Evolutionary conservation across 2,888 invertebrate genomes (phyloP).

Genomic region (Kuschelorhynchus macadamiae): DNA sequence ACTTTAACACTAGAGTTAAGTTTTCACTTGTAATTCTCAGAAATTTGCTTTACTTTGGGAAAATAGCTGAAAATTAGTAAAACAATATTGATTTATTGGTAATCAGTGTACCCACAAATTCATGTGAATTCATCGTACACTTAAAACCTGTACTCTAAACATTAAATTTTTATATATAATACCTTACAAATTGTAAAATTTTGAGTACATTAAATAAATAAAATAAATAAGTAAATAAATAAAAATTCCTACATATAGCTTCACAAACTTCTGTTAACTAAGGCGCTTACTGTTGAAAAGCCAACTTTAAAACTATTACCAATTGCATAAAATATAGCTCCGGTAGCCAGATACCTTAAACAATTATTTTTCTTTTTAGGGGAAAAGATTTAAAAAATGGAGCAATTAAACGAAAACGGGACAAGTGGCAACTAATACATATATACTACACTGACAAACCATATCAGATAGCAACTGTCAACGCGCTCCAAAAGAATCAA

Average conservation of each 20-base stretch:
- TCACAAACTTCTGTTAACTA: slow-evolving; percentile 45
- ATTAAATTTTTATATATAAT: no score
- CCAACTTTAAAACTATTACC: slow-evolving; percentile 50
- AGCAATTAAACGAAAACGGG: slow-evolving; percentile 39
- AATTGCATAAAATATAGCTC: slow-evolving; percentile 44
- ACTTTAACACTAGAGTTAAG: no score
- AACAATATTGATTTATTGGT: no score
- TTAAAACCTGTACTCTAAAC: no score
- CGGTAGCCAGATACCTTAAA: slow-evolving; percentile 51
- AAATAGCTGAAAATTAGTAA: no score
- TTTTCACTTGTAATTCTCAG: no score
- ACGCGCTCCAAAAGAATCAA: slow-evolving; percentile 6
- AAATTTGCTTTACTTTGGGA: no score
- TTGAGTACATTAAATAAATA: no score
- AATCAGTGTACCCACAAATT: no score
- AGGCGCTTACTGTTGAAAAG: slow-evolving; percentile 47
- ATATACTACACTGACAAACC: slow-evolving; percentile 15
- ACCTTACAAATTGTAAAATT: no score
- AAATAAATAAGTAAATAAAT: no score
- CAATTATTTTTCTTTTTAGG: slow-evolving; percentile 38
- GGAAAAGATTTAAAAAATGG: slow-evolving; percentile 42
- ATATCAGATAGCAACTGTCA: slow-evolving; percentile 9
- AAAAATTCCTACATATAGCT: slow-evolving; percentile 36
- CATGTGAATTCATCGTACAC: no score
- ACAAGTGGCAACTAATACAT: slow-evolving; percentile 19